Evolutionary conservation across 2,888 invertebrate species (phyloP), one percentile per base, ranked within the genome.

Genomic region (Patella ulyssiponensis): DNA sequence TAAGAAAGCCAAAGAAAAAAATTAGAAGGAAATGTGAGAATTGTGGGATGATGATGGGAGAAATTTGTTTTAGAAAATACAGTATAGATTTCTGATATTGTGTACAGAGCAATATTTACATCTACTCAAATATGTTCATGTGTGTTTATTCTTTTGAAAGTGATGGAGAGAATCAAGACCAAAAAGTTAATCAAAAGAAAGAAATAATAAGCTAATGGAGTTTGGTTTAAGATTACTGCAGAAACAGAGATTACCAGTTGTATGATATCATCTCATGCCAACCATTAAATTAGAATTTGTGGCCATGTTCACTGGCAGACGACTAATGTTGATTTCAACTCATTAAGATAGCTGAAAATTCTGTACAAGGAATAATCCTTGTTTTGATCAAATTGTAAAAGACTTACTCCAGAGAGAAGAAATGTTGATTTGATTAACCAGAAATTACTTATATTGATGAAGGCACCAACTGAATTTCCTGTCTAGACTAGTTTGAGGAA

Each of bases 381-480:
- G 64, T 64, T 64, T 64, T 64, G 64, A 64, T 64, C 20, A 64
- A 64, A 64, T 64, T 64, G 23, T 64, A 23, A 64, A 64, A 64
- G 64, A 64, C 64, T 64, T 64, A 23, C 20, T 64, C 20, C 64
- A 64, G 20, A 23, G 23, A 23, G 64, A 64, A 64, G 20, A 20
- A 23, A 64, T 64, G 52, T 51, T 76, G 76, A 79, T 76, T 76
- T 69, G 77, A 77, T 79, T 76, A 79, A 69, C 71, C 69, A 64
- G 71, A 69, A 80, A 78, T 80, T 78, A 78, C 73, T 64, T 78
- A 54, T 75, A 80, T 78, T 80, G 76, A 76, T 76, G 20, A 71
- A 74, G 80, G 78, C 80, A 74, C 80, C 80, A 73, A 52, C 23
- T 27, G 33, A 56, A 56, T 44, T 70, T 70, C 33, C 52, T 54